Evolutionary conservation across 1,140 invertebrate genomes (phyloP).

Genomic region (Drosophila baimaii): DNA sequence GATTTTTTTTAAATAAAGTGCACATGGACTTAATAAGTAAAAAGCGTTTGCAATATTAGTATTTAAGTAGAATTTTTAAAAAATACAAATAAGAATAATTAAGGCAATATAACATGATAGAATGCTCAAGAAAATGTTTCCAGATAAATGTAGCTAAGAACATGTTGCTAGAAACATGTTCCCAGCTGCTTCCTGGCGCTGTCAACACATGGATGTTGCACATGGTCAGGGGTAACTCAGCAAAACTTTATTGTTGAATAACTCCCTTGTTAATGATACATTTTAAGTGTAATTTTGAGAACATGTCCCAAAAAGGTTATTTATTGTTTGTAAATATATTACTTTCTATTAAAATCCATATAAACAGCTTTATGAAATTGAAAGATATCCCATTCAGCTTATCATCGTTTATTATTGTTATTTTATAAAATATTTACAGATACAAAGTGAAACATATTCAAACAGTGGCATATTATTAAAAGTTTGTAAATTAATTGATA

Average conservation of each 20-base stretch:
- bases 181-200: not conserved
- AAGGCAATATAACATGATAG: too few species aligned
- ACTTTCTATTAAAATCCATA: too few species aligned
- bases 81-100: too few species aligned
- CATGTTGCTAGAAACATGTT: not conserved
- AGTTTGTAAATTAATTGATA: not conserved
- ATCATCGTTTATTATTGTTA: not conserved
- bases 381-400: not conserved
- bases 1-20: not conserved
- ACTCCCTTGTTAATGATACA: not conserved
- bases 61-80: not conserved
- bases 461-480: not conserved
- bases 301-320: too few species aligned
- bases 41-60: not conserved
- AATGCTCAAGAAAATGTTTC: not conserved
- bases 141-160: not conserved
- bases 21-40: not conserved
- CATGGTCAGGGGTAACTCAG: too few species aligned
- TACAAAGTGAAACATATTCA: not conserved
- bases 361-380: too few species aligned
- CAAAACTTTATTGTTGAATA: not conserved
- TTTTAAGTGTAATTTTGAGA: not conserved
- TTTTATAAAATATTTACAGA: conserved; percentile 12
- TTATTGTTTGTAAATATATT: not conserved
- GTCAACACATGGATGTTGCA: not conserved